Percentiles rank a stretch among this genome's conserved stretches.
These are phyloP conservation scores for Archaeoteleia sp. DNA, from an alignment of 2,888 invertebrate genomes.

Conservation along the genomic window DNA sequence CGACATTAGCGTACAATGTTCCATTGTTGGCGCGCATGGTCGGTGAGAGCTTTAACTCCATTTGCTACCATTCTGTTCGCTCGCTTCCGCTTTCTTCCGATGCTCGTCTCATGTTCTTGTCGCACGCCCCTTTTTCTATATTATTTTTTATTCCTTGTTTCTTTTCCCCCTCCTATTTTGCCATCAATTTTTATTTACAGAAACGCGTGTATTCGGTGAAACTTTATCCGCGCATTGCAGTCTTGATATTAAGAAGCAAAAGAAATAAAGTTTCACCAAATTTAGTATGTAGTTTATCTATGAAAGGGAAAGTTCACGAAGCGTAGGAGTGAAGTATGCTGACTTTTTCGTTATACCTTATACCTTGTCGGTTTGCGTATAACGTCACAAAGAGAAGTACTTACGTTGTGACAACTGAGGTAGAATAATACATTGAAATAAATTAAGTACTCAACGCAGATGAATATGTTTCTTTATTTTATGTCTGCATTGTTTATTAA, in stretches of 20 bases:
- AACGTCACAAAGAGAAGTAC: too few relatives aligned
- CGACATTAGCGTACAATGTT: slow-evolving; percentile 62
- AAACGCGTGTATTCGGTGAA: too few relatives aligned
- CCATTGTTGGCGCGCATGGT: slow-evolving; percentile 54
- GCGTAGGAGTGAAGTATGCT: not conserved
- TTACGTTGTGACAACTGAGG: too few relatives aligned
- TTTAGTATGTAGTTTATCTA: slow-evolving; percentile 4
- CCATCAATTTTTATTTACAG: too few relatives aligned
- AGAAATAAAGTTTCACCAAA: slow-evolving; percentile 1
- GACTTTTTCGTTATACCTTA: not conserved
- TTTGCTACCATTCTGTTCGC: slow-evolving; percentile 5
- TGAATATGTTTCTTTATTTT: too few relatives aligned
- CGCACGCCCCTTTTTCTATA: not conserved
- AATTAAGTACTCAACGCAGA: too few relatives aligned
- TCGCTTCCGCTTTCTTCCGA: slow-evolving; percentile 4
- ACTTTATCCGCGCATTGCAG: too few relatives aligned
- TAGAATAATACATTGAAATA: too few relatives aligned
- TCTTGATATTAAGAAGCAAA: not conserved
- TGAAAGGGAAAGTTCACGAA: not conserved
- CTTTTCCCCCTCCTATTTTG: too few relatives aligned
- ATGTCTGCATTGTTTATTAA: too few relatives aligned
- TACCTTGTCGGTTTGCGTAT: too few relatives aligned
- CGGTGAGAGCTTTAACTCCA: slow-evolving; percentile 6
- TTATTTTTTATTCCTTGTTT: not conserved
- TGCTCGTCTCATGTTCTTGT: slow-evolving; percentile 4